phyloP scores from a whole-genome alignment of 2,888 invertebrate species.

The Teleiodes luculella region DNA sequence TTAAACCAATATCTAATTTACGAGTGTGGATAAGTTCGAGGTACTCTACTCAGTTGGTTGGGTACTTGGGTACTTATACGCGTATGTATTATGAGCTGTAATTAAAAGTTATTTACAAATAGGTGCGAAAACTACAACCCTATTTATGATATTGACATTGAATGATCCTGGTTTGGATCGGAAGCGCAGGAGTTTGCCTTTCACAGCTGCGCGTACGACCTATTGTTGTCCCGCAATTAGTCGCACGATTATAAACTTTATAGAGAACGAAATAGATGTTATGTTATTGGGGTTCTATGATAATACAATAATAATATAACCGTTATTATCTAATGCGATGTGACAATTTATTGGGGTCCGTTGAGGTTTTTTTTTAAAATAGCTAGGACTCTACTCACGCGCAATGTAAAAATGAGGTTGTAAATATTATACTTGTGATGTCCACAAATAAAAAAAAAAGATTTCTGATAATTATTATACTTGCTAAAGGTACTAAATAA shows the following conservation, averaged over 20 bases:
- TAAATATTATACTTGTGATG: too few relatives aligned
- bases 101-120: too few relatives aligned
- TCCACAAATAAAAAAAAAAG: too few relatives aligned
- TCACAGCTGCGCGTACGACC: conserved; percentile 12
- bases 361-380: background rate
- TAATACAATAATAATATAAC: conserved; percentile 4
- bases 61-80: too few relatives aligned
- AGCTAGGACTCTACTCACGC: too few relatives aligned
- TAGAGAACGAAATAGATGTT: background rate
- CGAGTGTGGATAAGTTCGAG: too few relatives aligned
- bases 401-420: too few relatives aligned
- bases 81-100: too few relatives aligned
- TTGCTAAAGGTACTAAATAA: too few relatives aligned
- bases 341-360: conserved; percentile 44
- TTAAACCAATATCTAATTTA: too few relatives aligned
- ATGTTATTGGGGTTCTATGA: background rate
- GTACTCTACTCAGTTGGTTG: too few relatives aligned
- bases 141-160: background rate
- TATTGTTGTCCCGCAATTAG: conserved; percentile 6
- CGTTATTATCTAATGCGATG: conserved; percentile 50
- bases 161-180: background rate
- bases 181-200: background rate
- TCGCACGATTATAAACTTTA: background rate
- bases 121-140: background rate
- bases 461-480: too few relatives aligned